Evolutionary conservation across 1,140 invertebrate genomes (phyloP), one percentile per base, ranked within the genome.

Genomic region (Megathymus violae): DNA sequence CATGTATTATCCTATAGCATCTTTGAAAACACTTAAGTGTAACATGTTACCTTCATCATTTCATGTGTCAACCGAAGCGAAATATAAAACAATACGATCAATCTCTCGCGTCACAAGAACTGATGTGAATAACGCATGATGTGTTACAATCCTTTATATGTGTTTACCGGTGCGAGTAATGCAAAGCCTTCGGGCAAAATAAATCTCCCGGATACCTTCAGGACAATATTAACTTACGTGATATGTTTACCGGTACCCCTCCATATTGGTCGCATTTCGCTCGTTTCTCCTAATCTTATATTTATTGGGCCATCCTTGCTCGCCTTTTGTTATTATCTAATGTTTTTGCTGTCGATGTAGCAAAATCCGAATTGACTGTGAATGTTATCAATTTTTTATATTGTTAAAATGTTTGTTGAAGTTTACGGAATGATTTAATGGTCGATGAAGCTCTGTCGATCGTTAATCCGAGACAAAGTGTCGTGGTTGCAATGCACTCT

Each of bases 171-270:
- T 22, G 22, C 44, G 17, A 11, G 14, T 47, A 25, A 13, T 6
- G 22, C 22, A 22, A 31, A 31, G 44, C 44, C 19, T 47, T 47
- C 19, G 44, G 19, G 9, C 22, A 25, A 27, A 47, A 47, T 25
- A 47, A 44, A 44, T 44, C 19, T 44, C 5, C 41, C n/a, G n/a
- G 41, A 44, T 44, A 44, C 41, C 10, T 43, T 19, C 41, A 44
- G 41, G 41, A 44, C 17, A 22, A 44, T 44, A 44, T 44, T 44
- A 44, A 44, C 15, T 44, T 44, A 44, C 41, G 41, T 44, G 41
- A 44, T 44, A 5, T 44, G 41, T 44, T 44, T 44, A 44, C 41
- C 16, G n/a, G n/a, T n/a, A n/a, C 19, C 10, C 16, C 7, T 22
- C 17, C 10, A 7, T 22, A 44, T 44, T 44, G 41, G 41, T 44